Percentiles rank a stretch among this genome's conserved stretches.
phyloP scores from a whole-genome alignment of 2,113 vertebrate genomes.

The Paramisgurnus dabryanus region DNA sequence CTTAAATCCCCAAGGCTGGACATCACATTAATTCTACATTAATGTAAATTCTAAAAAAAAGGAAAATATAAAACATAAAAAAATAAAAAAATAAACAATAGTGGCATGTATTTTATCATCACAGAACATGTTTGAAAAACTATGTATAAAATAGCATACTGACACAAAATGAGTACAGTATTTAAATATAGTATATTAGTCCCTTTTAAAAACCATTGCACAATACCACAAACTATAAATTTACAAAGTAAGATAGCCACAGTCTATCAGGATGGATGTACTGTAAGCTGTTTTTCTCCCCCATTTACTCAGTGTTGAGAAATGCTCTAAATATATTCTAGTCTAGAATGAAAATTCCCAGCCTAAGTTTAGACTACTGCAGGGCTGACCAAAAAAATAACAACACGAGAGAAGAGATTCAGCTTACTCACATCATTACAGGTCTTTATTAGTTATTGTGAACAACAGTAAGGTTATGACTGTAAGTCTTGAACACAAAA shows the following conservation, averaged over 20 bases:
- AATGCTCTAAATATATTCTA: constrained; percentile 68
- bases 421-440: not conserved
- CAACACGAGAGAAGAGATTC: not conserved
- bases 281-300: constrained; percentile 43
- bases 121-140: no score
- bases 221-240: no score
- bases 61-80: not conserved
- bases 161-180: no score
- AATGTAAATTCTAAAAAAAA: not conserved
- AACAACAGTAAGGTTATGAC: not conserved
- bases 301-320: constrained; percentile 44
- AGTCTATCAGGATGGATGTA: constrained; percentile 5
- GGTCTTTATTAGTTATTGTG: not conserved
- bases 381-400: not conserved
- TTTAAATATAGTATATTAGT: no score
- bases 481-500: not conserved
- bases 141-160: no score
- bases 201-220: no score
- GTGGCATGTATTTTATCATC: no score
- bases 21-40: not conserved
- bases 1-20: not conserved
- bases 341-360: constrained; percentile 31
- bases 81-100: not conserved
- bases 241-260: not conserved
- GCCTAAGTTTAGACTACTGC: not conserved